Conservation (phyloP, 1,140 invertebrate genomes). For the Caligus rogercresseyi region DNA sequence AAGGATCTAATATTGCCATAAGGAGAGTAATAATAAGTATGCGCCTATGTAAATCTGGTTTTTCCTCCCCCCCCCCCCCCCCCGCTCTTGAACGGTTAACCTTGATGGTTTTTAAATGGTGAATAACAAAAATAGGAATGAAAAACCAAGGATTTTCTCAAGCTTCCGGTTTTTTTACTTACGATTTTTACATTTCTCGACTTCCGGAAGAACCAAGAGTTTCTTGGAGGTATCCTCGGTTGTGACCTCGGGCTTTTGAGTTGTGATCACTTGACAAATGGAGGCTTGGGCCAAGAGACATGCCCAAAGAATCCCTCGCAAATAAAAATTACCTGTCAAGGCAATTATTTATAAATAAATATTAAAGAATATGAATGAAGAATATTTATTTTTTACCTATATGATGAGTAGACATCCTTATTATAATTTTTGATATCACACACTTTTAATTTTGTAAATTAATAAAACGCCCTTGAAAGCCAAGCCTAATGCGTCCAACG, state of each 20-base stretch:
- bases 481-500: not conserved
- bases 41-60: not conserved
- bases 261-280: slow-evolving; percentile 3
- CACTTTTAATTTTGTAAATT: not conserved
- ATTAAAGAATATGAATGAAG: no score
- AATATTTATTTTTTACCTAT: no score
- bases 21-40: no score
- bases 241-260: slow-evolving; percentile 5
- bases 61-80: no score
- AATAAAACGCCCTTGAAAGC: not conserved
- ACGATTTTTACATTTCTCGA: slow-evolving; percentile 17
- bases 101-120: not conserved
- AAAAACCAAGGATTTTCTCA: not conserved
- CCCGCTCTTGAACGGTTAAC: not conserved
- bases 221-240: slow-evolving; percentile 17
- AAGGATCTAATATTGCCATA: not conserved
- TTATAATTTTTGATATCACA: not conserved
- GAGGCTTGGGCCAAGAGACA: not conserved
- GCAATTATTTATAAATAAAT: not conserved
- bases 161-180: not conserved
- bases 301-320: not conserved
- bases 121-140: not conserved
- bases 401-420: no score
- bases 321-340: not conserved
- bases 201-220: slow-evolving; percentile 6